Evolutionary conservation across 2,888 invertebrate genomes (phyloP), one percentile per base, ranked within the genome.

Genomic region (Coecobrya sp.): DNA sequence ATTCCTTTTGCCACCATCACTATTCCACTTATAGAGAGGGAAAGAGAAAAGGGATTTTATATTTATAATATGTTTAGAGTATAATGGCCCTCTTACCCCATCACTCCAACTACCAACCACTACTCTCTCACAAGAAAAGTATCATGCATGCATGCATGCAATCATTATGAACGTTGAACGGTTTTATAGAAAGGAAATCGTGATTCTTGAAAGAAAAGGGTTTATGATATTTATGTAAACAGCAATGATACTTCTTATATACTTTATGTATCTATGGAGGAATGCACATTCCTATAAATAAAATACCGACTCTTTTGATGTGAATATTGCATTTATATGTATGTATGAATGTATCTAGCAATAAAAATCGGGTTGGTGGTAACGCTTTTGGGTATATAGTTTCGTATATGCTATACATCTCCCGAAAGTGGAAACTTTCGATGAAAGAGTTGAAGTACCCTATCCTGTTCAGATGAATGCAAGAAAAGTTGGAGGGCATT

Each of bases 161-260:
- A 59, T 84, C 62, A 59, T 62, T 59, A 55, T 62, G 59, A 55
- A 62, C 22, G 82, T 19, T 59, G 62, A 52, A 86, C 86, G 59
- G 76, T 59, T 30, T 86, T 76, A 70, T 25, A 49, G 85, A 70
- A 45, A 76, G 86, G 59, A 76, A 86, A 76, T 76, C 76, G 73
- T 86, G 76, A 76, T 86, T 76, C 86, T 73, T 73, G 55, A 86
- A 73, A 68, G 45, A 84, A 42, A 70, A 42, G 70, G 85, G 55
- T 55, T 55, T 70, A 42, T 70, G 19, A 16, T 55, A n/a, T 30
- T 52, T 73, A 45, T 76, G 10, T 65, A 65, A 65, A 30, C 65
- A 22, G 65, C 25, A 65, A 25, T 25, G 65, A 25, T 65, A 65
- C 65, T 65, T 4, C 25, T 27, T 65, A 65, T 25, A 25, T 65